Evolutionary conservation across 2,113 vertebrate genomes (phyloP), one percentile per base, ranked within the genome.

Genomic region (Notarius lentiginosus): DNA sequence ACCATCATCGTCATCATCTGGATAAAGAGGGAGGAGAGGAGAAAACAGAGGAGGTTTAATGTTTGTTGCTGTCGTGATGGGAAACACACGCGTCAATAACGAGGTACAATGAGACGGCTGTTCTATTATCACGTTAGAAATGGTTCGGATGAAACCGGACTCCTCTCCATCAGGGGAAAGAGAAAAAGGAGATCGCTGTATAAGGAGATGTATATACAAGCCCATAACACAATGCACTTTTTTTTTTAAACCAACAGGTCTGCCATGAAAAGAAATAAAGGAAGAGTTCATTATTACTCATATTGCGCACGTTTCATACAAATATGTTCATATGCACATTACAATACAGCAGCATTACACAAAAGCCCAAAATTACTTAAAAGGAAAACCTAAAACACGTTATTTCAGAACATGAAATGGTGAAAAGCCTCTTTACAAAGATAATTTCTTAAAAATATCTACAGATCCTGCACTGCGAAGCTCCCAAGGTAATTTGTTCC

Each of bases 1-100:
- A 95, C 95, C 96, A 93, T 99, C 98, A 58, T 99, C 97, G 68
- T 99, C 97, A 89, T 99, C 97, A 94, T 98, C 98, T 99, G 96
- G 91, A 95, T 94, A 93, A 95, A 91, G 68, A 24, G 63, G 49
- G 49, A 73, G 68, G 68, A 60, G 41, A 47, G 20, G 55, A 73
- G 76, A 87, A 80, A 90, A 92, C 86, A 95, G 92, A 96, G 93
- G 93, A 93, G 93, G 85, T 94, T 97, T 97, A 97, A 95, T 93
- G 91, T 92, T 83, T 53, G 91, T 91, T 92, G 86, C 89, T 90
- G 82, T 91, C 87, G 84, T 93, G 92, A 92, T 89, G 63, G 65
- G 63, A 91, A 91, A 89, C 86, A 89, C 84, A 41, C 83, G 84
- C 65, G 56, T 86, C 85, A 89, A 72, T 80, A 72, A 24, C 30